Evolutionary conservation across 2,113 vertebrate species (phyloP).

Genomic region (Labeo catla): DNA sequence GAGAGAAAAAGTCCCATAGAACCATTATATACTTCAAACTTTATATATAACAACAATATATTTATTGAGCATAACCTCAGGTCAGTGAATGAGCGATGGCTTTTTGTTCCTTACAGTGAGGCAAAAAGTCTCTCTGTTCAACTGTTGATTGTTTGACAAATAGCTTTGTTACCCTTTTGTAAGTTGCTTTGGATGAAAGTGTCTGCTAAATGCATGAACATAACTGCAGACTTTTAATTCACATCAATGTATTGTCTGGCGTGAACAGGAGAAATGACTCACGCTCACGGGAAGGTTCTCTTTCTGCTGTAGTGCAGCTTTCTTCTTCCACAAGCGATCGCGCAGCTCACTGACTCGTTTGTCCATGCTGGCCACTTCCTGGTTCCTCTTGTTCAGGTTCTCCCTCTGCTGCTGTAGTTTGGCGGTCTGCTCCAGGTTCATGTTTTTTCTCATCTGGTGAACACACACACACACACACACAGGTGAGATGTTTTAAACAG

Average conservation of each 20-base stretch:
- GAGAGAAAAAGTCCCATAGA: too few relatives aligned
- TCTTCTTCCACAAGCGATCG: slow-evolving; percentile 97
- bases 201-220: not conserved
- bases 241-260: not conserved
- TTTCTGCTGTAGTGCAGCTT: slow-evolving; percentile 93
- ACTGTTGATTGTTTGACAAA: too few relatives aligned
- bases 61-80: too few relatives aligned
- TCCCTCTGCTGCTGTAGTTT: slow-evolving; percentile 96
- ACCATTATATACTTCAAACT: too few relatives aligned
- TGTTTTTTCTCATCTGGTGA: slow-evolving; percentile 88
- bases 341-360: slow-evolving; percentile 93
- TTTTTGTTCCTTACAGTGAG: too few relatives aligned
- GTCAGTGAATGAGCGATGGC: too few relatives aligned
- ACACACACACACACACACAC: slow-evolving; percentile 18
- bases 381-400: slow-evolving; percentile 92
- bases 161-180: too few relatives aligned
- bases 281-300: slow-evolving; percentile 91
- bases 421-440: slow-evolving; percentile 96
- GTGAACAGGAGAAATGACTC: not conserved
- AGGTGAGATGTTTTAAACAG: not conserved
- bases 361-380: slow-evolving; percentile 94
- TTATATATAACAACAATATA: too few relatives aligned
- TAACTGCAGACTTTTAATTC: not conserved
- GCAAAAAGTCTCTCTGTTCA: too few relatives aligned
- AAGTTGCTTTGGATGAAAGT: not conserved